Evolutionary conservation across 2,888 invertebrate genomes (phyloP).

Genomic region (Cantharis flavilabris): DNA sequence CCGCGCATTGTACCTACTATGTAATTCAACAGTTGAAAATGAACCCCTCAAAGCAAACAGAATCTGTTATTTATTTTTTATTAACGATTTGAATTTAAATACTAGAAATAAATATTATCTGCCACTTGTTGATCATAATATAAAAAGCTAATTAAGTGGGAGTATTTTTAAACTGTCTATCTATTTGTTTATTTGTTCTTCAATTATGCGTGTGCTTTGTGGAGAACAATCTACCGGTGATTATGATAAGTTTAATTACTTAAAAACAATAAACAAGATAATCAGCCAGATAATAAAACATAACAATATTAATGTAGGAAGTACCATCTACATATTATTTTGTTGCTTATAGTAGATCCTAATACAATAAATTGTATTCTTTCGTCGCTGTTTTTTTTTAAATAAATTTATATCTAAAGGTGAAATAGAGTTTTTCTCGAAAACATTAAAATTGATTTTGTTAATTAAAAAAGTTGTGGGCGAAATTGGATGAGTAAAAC

Average conservation of each 20-base stretch:
- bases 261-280: neutral
- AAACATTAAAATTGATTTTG: too few species aligned
- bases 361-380: neutral
- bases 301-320: neutral
- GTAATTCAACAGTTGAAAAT: neutral
- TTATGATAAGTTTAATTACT: neutral
- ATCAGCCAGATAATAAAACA: neutral
- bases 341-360: neutral
- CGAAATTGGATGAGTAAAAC: too few species aligned
- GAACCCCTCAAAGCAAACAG: neutral
- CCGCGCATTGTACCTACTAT: neutral
- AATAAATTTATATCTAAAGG: too few species aligned
- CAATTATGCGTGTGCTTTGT: neutral
- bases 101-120: neutral
- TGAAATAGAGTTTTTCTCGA: too few species aligned
- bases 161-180: neutral
- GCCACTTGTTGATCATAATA: neutral
- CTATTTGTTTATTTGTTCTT: neutral
- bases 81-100: neutral
- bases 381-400: too few species aligned
- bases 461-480: too few species aligned
- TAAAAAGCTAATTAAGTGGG: neutral
- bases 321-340: neutral
- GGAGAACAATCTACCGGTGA: neutral
- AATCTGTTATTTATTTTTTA: neutral